A percentile compares a stretch with the other conserved stretches of the same genome.
Conservation (phyloP, 1,140 invertebrate genomes). For the Trissolcus basalis region DNA sequence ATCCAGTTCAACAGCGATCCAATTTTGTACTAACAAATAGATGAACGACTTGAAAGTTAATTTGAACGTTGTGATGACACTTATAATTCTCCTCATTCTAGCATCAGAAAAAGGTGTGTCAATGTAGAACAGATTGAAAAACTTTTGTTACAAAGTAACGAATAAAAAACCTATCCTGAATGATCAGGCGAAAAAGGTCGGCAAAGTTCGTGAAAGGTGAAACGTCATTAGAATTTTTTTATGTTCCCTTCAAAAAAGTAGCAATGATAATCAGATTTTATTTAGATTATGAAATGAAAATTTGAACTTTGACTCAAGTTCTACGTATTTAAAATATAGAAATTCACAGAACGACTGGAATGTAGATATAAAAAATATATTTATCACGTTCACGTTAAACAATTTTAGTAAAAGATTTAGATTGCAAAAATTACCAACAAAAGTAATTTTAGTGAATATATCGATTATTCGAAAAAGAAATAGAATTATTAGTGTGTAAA, state of each 20-base stretch:
- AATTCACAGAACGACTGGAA: no score
- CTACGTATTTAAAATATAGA: no score
- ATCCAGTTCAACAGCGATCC: constrained; percentile 18
- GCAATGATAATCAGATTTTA: no score
- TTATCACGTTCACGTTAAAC: no score
- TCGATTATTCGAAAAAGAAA: not conserved
- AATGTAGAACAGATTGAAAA: not conserved
- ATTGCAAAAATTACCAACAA: no score
- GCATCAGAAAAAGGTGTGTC: not conserved
- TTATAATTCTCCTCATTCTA: not conserved
- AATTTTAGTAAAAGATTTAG: no score
- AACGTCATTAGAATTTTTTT: not conserved
- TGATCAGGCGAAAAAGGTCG: not conserved
- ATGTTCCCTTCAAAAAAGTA: no score
- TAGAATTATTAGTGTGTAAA: no score
- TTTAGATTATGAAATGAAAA: no score
- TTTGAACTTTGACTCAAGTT: no score
- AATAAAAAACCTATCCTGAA: not conserved
- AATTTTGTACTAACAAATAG: constrained; percentile 6
- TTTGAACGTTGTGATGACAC: not conserved
- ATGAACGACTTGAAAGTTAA: not conserved
- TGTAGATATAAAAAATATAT: no score
- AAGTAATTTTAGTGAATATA: no score
- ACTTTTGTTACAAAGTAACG: constrained; percentile 2
- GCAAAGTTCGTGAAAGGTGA: constrained; percentile 2